Evolutionary conservation across 1,140 invertebrate species (phyloP).

Genomic region (Drosophila novamexicana): DNA sequence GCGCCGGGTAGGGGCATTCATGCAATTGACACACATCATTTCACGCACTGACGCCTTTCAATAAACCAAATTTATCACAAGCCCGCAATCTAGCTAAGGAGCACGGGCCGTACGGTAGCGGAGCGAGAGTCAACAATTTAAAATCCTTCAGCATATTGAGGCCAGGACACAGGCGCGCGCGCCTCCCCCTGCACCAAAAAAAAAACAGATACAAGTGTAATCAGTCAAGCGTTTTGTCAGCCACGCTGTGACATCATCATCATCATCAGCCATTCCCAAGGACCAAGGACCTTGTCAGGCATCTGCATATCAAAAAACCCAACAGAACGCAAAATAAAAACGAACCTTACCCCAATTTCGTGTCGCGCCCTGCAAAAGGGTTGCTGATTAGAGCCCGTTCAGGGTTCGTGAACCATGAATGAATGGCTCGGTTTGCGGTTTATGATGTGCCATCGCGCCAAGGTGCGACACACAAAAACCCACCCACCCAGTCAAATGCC

Average conservation of each 20-base stretch:
- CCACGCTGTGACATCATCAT: conserved; percentile 71
- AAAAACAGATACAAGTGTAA: conserved; percentile 83
- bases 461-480: conserved; percentile 48
- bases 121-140: conserved; percentile 70
- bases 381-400: conserved; percentile 74
- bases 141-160: conserved; percentile 73
- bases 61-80: conserved; percentile 84
- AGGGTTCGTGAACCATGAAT: conserved; percentile 71
- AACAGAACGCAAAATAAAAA: conserved; percentile 21
- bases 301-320: conserved; percentile 75
- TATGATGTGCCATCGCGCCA: conserved; percentile 60
- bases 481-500: conserved; percentile 19
- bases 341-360: conserved; percentile 53
- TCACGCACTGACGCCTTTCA: conserved; percentile 84
- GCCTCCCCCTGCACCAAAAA: conserved; percentile 11
- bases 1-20: conserved; percentile 46
- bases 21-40: conserved; percentile 85
- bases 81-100: conserved; percentile 51
- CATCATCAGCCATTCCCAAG: conserved; percentile 33
- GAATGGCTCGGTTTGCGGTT: conserved; percentile 58
- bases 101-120: background rate
- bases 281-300: conserved; percentile 38
- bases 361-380: conserved; percentile 54
- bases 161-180: conserved; percentile 39
- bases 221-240: conserved; percentile 84